Base-by-base conservation (phyloP, 2,888 invertebrate species). In the Melangyna quadrimaculata region DNA sequence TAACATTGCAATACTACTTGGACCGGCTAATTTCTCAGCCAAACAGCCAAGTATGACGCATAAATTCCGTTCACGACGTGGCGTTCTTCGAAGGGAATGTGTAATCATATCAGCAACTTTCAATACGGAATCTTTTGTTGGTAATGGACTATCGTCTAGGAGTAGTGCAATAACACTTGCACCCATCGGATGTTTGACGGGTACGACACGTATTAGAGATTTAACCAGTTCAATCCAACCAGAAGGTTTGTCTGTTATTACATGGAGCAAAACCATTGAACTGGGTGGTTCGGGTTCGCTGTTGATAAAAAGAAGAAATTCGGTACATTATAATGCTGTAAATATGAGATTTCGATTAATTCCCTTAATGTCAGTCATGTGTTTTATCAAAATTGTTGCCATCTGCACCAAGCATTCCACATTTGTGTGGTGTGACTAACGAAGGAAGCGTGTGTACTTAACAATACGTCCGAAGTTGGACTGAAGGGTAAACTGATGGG, bases 21-120 rank as follows among this genome's bases (percentile, higher is more conserved):
- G 97, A 22, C 98, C 97, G 24, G 97, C 97, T 89, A 98, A 93
- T 92, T 97, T 98, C 91, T 98, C 98, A 0, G 98, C 98, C 78
- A 98, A 94, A 90, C 97, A 97, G 24, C 97, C 97, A 14, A 98
- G 93, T 65, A 98, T 95, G 12, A 98, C 95, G 91, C 97, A 97
- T 81, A 97, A 95, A 92, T 98, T 98, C 61, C 98, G 93, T 89
- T 97, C 94, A 51, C 94, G 93, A 71, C 94, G 92, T 29, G 93
- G 90, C 0, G 94, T 94, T 88, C 94, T 93, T 92, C 93, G 94
- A 90, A 97, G 94, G 92, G 93, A 94, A 89, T 93, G 92, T 61
- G 95, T 93, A 69, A 96, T 94, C 94, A 89, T 89, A 80, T 89
- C 88, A 35, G 90, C 89, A 19, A 90, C 97, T 94, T 95, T 96